Evolutionary conservation across 1,140 invertebrate genomes (phyloP).

Genomic region (Hypsibius dujardini): DNA sequence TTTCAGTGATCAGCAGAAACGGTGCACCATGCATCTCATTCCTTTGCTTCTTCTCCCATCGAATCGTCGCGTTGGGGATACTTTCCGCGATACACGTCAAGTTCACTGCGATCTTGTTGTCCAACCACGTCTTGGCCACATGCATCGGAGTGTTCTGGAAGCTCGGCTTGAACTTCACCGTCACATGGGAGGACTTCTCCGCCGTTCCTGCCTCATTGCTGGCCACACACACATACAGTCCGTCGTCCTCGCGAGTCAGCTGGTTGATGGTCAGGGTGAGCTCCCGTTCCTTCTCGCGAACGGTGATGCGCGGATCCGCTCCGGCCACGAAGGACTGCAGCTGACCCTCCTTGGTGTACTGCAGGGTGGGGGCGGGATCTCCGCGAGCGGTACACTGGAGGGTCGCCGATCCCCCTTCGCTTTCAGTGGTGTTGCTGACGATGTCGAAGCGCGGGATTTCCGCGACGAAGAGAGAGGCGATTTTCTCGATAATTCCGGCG

Average conservation of each 20-base stretch:
- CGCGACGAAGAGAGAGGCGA: background rate
- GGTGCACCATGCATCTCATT: constrained; percentile 26
- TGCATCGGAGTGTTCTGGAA: constrained; percentile 49
- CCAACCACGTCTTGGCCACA: constrained; percentile 60
- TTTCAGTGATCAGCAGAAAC: constrained; percentile 21
- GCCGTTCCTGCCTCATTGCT: constrained; percentile 34
- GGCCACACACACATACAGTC: constrained; percentile 52
- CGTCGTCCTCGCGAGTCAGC: constrained; percentile 53
- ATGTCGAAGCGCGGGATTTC: background rate
- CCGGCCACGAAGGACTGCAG: constrained; percentile 17
- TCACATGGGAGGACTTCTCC: constrained; percentile 47
- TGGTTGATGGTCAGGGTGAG: constrained; percentile 30
- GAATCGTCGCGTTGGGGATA: constrained; percentile 76
- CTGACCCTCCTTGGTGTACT: constrained; percentile 41
- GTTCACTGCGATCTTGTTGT: constrained; percentile 47
- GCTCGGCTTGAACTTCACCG: constrained; percentile 58
- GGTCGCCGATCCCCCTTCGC: background rate
- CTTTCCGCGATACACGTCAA: constrained; percentile 68
- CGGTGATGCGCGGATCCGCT: constrained; percentile 13
- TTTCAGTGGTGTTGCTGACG: constrained; percentile 9
- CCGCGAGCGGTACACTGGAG: constrained; percentile 55
- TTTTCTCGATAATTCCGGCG: constrained; percentile 43
- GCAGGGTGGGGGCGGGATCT: constrained; percentile 52
- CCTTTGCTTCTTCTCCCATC: constrained; percentile 46
- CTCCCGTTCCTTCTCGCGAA: constrained; percentile 18